These are phyloP conservation scores for Melipona bicolor DNA, from an alignment of 2,888 invertebrate genomes.

Conservation along the genomic window DNA sequence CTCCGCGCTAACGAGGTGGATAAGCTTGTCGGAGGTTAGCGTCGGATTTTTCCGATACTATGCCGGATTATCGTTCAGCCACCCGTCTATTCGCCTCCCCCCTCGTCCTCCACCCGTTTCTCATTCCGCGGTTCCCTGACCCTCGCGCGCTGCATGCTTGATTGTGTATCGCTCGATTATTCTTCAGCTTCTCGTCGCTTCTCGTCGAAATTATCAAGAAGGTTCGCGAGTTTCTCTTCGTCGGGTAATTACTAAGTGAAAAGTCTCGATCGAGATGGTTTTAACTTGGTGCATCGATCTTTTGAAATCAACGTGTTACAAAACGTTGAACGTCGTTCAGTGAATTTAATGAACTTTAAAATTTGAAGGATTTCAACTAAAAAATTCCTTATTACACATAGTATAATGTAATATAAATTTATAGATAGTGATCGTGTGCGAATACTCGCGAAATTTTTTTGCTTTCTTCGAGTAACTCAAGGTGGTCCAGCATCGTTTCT, in stretches of 20 bases:
- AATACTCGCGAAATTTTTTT: too few species aligned
- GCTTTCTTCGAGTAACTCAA: too few species aligned
- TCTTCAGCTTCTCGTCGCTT: background rate
- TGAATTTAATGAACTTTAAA: too few species aligned
- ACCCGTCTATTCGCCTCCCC: background rate
- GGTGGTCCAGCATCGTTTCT: too few species aligned
- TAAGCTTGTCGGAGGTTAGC: slow-evolving; percentile 68
- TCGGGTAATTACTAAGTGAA: background rate
- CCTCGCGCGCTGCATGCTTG: slow-evolving; percentile 5
- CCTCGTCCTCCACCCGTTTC: background rate
- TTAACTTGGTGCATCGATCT: too few species aligned
- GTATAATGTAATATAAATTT: too few species aligned
- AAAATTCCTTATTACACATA: too few species aligned
- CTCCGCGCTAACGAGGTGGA: slow-evolving; percentile 66
- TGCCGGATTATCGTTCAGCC: slow-evolving; percentile 61
- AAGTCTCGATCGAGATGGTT: too few species aligned
- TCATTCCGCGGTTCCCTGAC: background rate
- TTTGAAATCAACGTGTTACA: too few species aligned
- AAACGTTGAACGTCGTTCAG: too few species aligned
- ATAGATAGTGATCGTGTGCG: too few species aligned
- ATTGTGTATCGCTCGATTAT: slow-evolving; percentile 30
- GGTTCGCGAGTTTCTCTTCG: slow-evolving; percentile 1
- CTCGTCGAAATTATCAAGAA: background rate
- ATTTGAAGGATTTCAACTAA: too few species aligned
- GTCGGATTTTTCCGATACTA: slow-evolving; percentile 69